phyloP scores from a whole-genome alignment of 2,797 vertebrate species.

The Trachops cirrhosus region DNA sequence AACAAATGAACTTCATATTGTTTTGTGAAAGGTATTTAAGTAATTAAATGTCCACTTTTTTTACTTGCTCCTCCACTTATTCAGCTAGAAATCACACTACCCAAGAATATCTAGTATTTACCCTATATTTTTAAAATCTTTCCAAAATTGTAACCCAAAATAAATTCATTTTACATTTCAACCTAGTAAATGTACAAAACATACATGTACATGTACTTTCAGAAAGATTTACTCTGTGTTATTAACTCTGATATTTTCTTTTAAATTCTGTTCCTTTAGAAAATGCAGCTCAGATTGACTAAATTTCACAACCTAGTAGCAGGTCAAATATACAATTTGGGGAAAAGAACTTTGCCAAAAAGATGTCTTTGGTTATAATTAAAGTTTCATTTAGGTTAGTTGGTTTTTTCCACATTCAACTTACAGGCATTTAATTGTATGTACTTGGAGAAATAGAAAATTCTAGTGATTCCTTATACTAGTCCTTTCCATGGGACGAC shows the following conservation, averaged over 20 bases:
- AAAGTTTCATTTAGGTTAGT: neutral
- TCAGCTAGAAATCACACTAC: conserved; percentile 3
- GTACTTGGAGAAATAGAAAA: neutral
- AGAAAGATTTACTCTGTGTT: neutral
- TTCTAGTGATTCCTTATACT: neutral
- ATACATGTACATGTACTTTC: neutral
- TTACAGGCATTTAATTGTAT: neutral
- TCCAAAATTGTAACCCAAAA: neutral
- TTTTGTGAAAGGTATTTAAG: conserved; percentile 10
- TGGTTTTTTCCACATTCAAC: neutral
- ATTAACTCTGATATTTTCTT: conserved; percentile 20
- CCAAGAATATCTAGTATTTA: neutral
- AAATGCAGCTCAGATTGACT: neutral
- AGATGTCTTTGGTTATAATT: neutral
- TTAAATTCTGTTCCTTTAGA: neutral
- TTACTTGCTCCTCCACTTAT: neutral
- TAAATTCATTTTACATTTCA: conserved; percentile 25
- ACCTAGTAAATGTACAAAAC: neutral
- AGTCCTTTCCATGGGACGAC: neutral
- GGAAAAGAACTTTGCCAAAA: neutral
- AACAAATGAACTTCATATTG: conserved; percentile 11
- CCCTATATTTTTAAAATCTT: neutral
- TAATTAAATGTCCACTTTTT: conserved; percentile 25
- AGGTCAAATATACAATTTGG: neutral
- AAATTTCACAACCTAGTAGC: neutral